Conservation (phyloP, 2,113 vertebrate genomes). For the Lepisosteus oculatus region DNA sequence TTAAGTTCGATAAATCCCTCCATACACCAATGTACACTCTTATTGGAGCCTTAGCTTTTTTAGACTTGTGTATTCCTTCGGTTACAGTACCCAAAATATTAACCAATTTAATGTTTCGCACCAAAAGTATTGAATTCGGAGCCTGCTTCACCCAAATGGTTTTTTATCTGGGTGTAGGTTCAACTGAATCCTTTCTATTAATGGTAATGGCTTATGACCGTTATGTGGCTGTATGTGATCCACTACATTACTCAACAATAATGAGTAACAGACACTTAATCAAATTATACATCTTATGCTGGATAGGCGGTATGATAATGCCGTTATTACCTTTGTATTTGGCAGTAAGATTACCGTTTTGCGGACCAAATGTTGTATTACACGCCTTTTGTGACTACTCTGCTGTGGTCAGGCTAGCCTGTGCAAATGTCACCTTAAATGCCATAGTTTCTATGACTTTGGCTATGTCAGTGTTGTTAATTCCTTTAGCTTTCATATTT, state of each 20-base stretch:
- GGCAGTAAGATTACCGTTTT: no score
- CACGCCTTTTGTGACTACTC: no score
- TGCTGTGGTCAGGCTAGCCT: no score
- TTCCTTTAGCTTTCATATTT: no score
- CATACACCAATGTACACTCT: background rate
- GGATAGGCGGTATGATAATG: no score
- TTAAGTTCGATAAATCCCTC: background rate
- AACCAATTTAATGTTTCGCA: background rate
- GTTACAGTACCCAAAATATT: constrained; percentile 2
- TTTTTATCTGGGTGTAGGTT: no score
- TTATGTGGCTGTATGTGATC: constrained; percentile 56
- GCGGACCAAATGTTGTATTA: no score
- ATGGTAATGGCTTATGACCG: constrained; percentile 61
- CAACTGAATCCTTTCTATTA: constrained; percentile 26
- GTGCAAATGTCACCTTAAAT: no score
- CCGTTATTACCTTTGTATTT: no score
- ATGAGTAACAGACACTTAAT: constrained; percentile 32
- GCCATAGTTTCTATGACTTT: no score
- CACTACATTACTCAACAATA: constrained; percentile 41
- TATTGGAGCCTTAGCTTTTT: background rate
- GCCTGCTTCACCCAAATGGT: background rate
- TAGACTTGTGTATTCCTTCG: constrained; percentile 2
- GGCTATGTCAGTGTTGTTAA: no score
- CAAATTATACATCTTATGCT: no score
- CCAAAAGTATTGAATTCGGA: background rate